Evolutionary conservation across 2,888 invertebrate genomes (phyloP).

Genomic region (Clitarchus hookeri): DNA sequence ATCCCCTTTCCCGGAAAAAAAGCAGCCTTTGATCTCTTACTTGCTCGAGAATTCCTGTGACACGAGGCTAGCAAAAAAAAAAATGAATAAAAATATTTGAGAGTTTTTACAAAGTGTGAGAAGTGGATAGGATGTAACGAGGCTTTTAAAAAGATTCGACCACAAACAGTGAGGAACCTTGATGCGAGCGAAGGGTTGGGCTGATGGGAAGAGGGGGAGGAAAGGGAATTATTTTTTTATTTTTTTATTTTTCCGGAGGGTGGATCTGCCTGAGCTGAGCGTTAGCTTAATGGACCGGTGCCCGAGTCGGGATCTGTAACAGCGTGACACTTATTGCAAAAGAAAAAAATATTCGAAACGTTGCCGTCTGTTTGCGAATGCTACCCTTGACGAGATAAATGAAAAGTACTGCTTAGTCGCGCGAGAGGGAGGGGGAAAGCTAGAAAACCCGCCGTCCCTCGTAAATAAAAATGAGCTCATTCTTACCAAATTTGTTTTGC

Average conservation of each 20-base stretch:
- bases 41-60: constrained; percentile 6
- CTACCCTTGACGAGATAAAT: neutral
- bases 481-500: neutral
- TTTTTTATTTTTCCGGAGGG: neutral
- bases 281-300: constrained; percentile 14
- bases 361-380: neutral
- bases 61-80: neutral
- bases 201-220: neutral
- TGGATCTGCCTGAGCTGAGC: neutral
- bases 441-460: neutral
- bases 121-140: constrained; percentile 21
- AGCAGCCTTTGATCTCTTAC: neutral
- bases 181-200: neutral
- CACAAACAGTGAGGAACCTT: constrained; percentile 9
- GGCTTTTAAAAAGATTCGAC: constrained; percentile 25
- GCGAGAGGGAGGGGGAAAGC: neutral
- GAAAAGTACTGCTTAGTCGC: neutral
- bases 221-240: too few relatives aligned
- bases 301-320: neutral
- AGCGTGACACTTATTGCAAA: constrained; percentile 2
- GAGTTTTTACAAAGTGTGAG: constrained; percentile 11
- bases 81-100: too few relatives aligned
- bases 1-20: neutral
- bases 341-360: neutral
- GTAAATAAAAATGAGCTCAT: neutral